Evolutionary conservation across 2,888 invertebrate species (phyloP), one percentile per base, ranked within the genome.

Genomic region (Carpatolechia fugitivella): DNA sequence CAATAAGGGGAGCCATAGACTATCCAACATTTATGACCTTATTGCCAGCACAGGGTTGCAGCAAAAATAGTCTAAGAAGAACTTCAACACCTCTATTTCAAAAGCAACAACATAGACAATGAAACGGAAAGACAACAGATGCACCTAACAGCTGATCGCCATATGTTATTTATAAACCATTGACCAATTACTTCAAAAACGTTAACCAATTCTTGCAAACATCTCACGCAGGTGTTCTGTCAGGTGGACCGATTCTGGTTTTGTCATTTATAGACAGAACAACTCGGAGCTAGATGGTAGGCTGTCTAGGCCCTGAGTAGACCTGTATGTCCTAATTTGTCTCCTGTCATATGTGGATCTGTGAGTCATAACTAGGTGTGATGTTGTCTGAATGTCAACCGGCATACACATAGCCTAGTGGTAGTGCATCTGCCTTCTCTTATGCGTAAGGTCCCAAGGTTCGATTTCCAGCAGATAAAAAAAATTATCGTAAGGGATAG

Each of bases 241-340:
- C 41, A 33, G 20, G 38, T 52, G n/a, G 48, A 47, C 48, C 10
- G 41, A 33, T 56, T 16, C 14, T 38, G 10, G 40, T 40, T 18
- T 10, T 40, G 14, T 40, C 40, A 14, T 40, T 40, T 40, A 36
- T 7, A 40, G 40, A 16, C 10, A 40, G 16, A 40, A 40, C 40
- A 16, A 16, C 40, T 40, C 16, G 10, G 16, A 40, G 3, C 40
- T 40, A 18, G 13, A 36, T 3, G 14, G 4, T 36, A 36, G 36
- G 13, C n/a, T 1, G 40, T 13, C 13, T 16, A 38, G 38, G 8
- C 16, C 40, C 10, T 40, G 16, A 10, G 0, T 40, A 40, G 40
- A 24, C 40, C 16, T 10, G 40, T 40, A 40, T 40, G 40, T 40
- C 40, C 40, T 40, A 40, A 40, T 40, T 40, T 40, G 40, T 40